Evolutionary conservation across 2,888 invertebrate genomes (phyloP).

Genomic region (Drosophila melanosoma): DNA sequence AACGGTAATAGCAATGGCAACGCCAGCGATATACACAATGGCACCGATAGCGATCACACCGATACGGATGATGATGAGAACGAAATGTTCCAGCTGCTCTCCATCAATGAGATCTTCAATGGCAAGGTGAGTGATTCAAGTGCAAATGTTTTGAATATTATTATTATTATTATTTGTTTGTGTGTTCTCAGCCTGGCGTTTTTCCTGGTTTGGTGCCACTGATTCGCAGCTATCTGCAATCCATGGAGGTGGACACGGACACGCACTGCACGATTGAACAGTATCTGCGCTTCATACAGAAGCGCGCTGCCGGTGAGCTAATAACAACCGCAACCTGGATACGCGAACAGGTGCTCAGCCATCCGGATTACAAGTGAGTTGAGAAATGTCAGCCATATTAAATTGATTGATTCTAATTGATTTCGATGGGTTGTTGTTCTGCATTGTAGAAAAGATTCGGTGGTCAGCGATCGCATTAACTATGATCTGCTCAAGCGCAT

Average conservation of each 20-base stretch:
- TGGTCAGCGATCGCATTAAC: conserved; percentile 94
- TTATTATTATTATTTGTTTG: background rate
- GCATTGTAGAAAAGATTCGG: conserved; percentile 91
- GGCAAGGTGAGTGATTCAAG: conserved; percentile 87
- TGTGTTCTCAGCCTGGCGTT: conserved; percentile 86
- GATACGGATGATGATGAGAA: conserved; percentile 77
- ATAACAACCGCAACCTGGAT: conserved; percentile 98
- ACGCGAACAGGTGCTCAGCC: conserved; percentile 93
- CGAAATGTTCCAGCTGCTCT: conserved; percentile 91
- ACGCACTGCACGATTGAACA: conserved; percentile 98
- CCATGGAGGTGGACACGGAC: conserved; percentile 99
- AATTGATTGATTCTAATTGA: conserved; percentile 27
- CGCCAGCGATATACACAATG: conserved; percentile 47
- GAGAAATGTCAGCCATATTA: background rate
- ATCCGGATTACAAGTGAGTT: conserved; percentile 94
- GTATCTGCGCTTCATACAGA: conserved; percentile 96
- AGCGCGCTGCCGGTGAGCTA: conserved; percentile 94
- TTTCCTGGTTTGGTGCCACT: conserved; percentile 98
- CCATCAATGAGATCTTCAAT: conserved; percentile 98
- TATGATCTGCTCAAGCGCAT: conserved; percentile 94
- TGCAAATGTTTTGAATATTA: background rate
- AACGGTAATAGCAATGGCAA: conserved; percentile 35
- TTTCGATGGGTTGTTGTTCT: conserved; percentile 47
- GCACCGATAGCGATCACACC: conserved; percentile 71
- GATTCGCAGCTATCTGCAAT: conserved; percentile 96